Percentiles rank a stretch among this genome's conserved stretches.
These are phyloP conservation scores for Pararge aegeria DNA, from an alignment of 1,140 invertebrate species.

Conservation along the genomic window DNA sequence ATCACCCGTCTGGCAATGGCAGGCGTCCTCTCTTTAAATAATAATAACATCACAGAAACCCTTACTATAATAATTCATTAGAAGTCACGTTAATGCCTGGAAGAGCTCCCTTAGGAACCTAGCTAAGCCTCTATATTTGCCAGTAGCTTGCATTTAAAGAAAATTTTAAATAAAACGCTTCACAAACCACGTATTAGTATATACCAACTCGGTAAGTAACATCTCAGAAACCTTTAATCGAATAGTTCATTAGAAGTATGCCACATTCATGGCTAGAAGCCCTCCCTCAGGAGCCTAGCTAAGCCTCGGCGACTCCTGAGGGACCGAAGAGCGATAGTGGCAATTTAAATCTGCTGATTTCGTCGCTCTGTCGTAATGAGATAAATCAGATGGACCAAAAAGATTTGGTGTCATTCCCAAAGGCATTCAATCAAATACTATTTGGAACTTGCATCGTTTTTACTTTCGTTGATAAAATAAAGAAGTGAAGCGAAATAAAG, in stretches of 20 bases:
- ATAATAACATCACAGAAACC: too few relatives aligned
- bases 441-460: neutral
- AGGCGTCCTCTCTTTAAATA: neutral
- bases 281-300: slow-evolving; percentile 27
- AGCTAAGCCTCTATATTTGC: too few relatives aligned
- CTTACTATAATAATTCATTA: too few relatives aligned
- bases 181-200: neutral
- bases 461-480: too few relatives aligned
- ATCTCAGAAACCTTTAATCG: slow-evolving; percentile 12
- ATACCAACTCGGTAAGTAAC: neutral
- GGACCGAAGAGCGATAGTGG: slow-evolving; percentile 25
- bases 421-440: slow-evolving; percentile 16
- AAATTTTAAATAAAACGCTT: neutral
- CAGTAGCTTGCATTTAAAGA: too few relatives aligned
- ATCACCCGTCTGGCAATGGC: too few relatives aligned
- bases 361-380: slow-evolving; percentile 28
- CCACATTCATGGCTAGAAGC: slow-evolving; percentile 19
- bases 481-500: too few relatives aligned
- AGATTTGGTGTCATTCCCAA: slow-evolving; percentile 19
- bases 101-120: too few relatives aligned
- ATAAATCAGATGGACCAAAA: slow-evolving; percentile 22
- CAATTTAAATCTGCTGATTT: slow-evolving; percentile 39
- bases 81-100: too few relatives aligned
- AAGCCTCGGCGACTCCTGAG: slow-evolving; percentile 25
- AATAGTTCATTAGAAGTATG: slow-evolving; percentile 20